These are phyloP conservation scores for Mesorhabditis spiculigera DNA, from an alignment of 2,888 invertebrate genomes.

Conservation along the genomic window DNA sequence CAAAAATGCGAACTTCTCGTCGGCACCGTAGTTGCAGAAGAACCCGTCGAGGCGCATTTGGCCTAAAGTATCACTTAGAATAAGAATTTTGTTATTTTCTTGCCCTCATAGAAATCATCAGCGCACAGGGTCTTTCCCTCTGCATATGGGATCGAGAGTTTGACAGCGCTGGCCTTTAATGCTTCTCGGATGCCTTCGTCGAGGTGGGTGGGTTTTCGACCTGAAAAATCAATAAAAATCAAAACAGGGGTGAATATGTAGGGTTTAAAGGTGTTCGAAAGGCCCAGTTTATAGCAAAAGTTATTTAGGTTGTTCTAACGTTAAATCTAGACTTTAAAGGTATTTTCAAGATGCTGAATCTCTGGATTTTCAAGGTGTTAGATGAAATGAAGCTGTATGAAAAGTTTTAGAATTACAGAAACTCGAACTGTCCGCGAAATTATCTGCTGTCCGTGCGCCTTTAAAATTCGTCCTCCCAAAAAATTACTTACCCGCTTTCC, in stretches of 20 bases:
- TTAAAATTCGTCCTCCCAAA: no score
- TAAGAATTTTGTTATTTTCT: not conserved
- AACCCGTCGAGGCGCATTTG: slow-evolving; percentile 93
- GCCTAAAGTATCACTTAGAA: slow-evolving; percentile 66
- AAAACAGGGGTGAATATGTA: no score
- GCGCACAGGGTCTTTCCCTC: slow-evolving; percentile 92
- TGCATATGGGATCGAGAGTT: slow-evolving; percentile 68
- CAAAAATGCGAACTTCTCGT: slow-evolving; percentile 86
- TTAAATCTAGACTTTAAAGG: slow-evolving; percentile 2
- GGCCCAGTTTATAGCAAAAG: no score
- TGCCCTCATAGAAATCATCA: slow-evolving; percentile 92
- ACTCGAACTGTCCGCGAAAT: no score
- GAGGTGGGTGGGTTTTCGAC: slow-evolving; percentile 70
- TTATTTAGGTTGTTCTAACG: slow-evolving; percentile 3
- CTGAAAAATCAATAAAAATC: slow-evolving; percentile 32
- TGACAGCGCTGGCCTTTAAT: slow-evolving; percentile 69
- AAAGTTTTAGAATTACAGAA: no score
- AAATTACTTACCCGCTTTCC: slow-evolving; percentile 70
- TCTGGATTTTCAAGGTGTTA: no score
- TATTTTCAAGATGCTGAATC: not conserved
- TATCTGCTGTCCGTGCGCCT: no score
- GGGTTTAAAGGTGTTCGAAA: no score
- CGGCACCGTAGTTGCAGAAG: slow-evolving; percentile 85
- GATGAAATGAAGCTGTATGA: no score
- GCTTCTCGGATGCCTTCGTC: slow-evolving; percentile 78